These are phyloP conservation scores for Coremacera marginata DNA, from an alignment of 2,888 invertebrate species.

Conservation along the genomic window DNA sequence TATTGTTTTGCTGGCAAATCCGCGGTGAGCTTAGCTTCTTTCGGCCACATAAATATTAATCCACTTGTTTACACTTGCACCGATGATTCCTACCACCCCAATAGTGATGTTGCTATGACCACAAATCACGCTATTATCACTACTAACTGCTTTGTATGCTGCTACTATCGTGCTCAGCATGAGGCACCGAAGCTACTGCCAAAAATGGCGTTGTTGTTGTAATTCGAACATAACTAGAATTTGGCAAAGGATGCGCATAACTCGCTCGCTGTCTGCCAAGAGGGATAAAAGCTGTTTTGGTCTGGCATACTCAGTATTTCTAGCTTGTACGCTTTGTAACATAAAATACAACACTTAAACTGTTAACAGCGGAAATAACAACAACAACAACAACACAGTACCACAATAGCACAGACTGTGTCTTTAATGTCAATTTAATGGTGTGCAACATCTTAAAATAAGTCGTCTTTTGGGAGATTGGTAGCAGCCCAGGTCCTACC, in stretches of 20 bases:
- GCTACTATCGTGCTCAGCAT: too few relatives aligned
- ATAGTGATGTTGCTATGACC: too few relatives aligned
- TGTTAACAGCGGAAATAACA: background rate
- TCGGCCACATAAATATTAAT: slow-evolving; percentile 1
- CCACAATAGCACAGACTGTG: background rate
- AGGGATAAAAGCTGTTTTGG: background rate
- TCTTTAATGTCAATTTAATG: slow-evolving; percentile 5
- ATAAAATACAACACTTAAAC: background rate
- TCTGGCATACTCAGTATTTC: background rate
- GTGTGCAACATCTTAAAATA: slow-evolving; percentile 5
- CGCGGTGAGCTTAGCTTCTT: too few relatives aligned
- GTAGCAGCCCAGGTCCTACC: too few relatives aligned
- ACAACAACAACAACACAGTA: background rate
- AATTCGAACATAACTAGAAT: too few relatives aligned
- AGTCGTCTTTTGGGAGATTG: background rate
- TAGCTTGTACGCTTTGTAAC: background rate
- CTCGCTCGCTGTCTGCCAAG: background rate
- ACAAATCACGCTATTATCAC: too few relatives aligned
- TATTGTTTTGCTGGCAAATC: too few relatives aligned
- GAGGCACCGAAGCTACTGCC: background rate
- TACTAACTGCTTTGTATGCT: too few relatives aligned
- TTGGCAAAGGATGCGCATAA: background rate
- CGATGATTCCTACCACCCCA: too few relatives aligned
- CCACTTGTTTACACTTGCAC: background rate
- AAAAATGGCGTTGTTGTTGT: background rate